These are phyloP conservation scores for Pavo muticus DNA, from an alignment of 2,113 vertebrate genomes.

Conservation along the genomic window DNA sequence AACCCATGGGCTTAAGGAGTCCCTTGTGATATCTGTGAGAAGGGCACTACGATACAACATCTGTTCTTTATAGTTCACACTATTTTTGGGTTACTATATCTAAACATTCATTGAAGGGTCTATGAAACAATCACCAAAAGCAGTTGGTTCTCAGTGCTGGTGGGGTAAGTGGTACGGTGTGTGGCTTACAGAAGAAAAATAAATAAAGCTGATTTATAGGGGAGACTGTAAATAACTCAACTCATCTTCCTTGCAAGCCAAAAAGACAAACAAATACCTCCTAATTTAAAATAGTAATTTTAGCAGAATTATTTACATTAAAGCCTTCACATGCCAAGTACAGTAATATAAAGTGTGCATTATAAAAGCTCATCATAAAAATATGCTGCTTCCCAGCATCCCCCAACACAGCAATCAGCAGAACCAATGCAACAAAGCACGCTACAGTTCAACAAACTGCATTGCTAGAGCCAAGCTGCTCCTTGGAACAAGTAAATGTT, in stretches of 20 bases:
- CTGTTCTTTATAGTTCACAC: neutral
- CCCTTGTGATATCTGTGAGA: neutral
- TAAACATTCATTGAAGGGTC: neutral
- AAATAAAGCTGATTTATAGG: neutral
- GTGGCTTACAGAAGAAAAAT: neutral
- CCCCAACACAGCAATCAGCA: neutral
- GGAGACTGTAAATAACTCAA: neutral
- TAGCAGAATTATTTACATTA: neutral
- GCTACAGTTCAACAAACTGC: neutral
- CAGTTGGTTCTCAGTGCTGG: neutral
- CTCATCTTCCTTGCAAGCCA: neutral
- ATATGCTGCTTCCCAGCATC: neutral
- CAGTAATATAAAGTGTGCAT: accelerated
- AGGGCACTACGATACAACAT: neutral
- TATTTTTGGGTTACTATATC: neutral
- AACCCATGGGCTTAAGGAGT: neutral
- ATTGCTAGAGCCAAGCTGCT: neutral
- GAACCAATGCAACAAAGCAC: neutral
- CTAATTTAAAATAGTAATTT: neutral
- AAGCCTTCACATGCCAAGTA: neutral
- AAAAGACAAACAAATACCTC: neutral
- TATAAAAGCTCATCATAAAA: neutral
- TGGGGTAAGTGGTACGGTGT: neutral
- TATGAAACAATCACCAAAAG: neutral
- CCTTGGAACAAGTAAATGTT: neutral